Conservation (phyloP, 2,888 invertebrate species). For the Mesorhabditis spiculigera region DNA sequence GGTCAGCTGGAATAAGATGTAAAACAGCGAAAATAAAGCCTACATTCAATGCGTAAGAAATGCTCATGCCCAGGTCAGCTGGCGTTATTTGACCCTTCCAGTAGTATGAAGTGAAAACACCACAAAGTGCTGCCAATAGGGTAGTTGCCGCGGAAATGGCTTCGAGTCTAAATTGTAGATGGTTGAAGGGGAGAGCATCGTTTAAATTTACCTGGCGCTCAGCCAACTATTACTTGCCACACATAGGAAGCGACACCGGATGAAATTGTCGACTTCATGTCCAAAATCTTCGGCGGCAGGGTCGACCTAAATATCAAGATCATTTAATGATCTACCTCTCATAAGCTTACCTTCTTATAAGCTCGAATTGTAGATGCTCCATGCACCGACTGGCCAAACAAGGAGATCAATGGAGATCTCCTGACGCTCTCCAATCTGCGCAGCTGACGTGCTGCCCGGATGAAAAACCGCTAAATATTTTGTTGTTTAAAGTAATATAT, state of each 20-base stretch:
- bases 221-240: not conserved
- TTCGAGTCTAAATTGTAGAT: not conserved
- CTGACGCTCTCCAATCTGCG: conserved; percentile 89
- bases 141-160: not conserved
- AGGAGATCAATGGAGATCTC: conserved; percentile 90
- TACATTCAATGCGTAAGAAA: conserved; percentile 60
- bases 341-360: conserved; percentile 26
- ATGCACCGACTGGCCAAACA: conserved; percentile 89
- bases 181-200: not conserved
- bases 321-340: not conserved
- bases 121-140: not conserved
- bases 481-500: not conserved
- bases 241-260: not conserved
- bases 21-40: not conserved
- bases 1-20: conserved; percentile 70
- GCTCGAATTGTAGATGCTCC: conserved; percentile 58
- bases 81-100: conserved; percentile 49
- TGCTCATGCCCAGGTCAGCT: conserved; percentile 64
- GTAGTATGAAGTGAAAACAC: not conserved
- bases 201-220: not conserved
- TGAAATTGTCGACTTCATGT: not conserved
- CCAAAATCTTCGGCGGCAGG: not conserved
- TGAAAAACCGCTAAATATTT: conserved; percentile 75
- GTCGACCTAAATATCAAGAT: not conserved
- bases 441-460: conserved; percentile 84